phyloP scores from a whole-genome alignment of 2,888 invertebrate genomes.

The Buathra laborator region DNA sequence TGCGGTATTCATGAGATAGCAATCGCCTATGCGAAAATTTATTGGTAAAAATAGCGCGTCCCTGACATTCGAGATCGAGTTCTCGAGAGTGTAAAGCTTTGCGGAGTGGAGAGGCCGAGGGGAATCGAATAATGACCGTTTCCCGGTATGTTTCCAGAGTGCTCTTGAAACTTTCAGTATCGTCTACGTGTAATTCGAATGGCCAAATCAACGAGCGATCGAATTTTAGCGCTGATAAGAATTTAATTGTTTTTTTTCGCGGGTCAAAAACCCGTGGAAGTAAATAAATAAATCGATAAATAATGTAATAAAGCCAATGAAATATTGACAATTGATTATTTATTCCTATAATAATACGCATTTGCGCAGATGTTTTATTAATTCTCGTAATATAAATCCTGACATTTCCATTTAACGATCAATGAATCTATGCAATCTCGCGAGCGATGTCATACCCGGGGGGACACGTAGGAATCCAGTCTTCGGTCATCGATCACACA shows the following conservation, averaged over 20 bases:
- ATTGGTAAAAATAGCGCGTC: slow-evolving; percentile 61
- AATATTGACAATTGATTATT: not conserved
- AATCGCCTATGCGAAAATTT: slow-evolving; percentile 43
- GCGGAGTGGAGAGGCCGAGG: slow-evolving; percentile 51
- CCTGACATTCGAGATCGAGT: slow-evolving; percentile 75
- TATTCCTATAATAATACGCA: not conserved
- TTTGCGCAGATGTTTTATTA: not conserved
- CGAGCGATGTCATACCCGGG: slow-evolving; percentile 24
- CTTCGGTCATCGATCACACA: slow-evolving; percentile 56
- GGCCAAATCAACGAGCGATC: not conserved
- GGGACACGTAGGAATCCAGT: slow-evolving; percentile 48
- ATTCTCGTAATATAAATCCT: not conserved
- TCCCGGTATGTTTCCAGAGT: slow-evolving; percentile 67
- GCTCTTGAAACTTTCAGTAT: not conserved
- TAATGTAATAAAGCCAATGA: too few relatives aligned
- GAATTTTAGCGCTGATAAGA: too few relatives aligned
- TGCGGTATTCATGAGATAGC: slow-evolving; percentile 6
- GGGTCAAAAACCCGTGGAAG: too few relatives aligned
- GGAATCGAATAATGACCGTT: slow-evolving; percentile 53
- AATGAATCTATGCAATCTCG: slow-evolving; percentile 43
- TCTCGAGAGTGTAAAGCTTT: slow-evolving; percentile 6
- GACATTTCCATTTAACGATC: slow-evolving; percentile 34
- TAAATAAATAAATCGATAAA: too few relatives aligned
- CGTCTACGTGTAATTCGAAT: not conserved
- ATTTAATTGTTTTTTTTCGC: too few relatives aligned